Base-by-base conservation (phyloP, 2,113 vertebrate genomes). In the Euleptes europaea region DNA sequence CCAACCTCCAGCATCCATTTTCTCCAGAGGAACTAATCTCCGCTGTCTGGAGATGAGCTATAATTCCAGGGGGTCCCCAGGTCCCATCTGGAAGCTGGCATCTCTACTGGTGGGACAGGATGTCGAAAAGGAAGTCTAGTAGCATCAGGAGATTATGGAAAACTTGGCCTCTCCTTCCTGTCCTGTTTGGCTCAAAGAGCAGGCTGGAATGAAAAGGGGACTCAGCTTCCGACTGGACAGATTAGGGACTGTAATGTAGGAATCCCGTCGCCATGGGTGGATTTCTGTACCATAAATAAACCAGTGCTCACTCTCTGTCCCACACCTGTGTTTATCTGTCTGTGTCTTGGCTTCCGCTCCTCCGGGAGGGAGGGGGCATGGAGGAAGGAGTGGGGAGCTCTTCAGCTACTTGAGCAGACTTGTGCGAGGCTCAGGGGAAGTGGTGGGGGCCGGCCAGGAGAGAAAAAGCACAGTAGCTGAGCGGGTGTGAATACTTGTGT, bases 291-390 rank as follows among this genome's bases (percentile, higher is more conserved):
- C 93, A 94, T 94, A 95, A 95, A 95, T 94, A 94, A 95, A 93
- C 92, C 88, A 91, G 89, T 77, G 2, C 86, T 90, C 88, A 87
- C 87, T 91, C 88, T 83, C 87, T 78, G 76, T 72, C 57, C 76
- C 40, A 87, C 94, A 93, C 93, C 94, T 94, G 93, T 95, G 93
- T 95, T 95, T 95, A 95, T 94, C 94, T 90, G 94, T 94, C 94
- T 95, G 90, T 89, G 91, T 91, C 85, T 21, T 38, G 69, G 92
- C 89, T 95, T 94, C 94, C 93, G 92, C 71, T 83, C 81, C 21
- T 31, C 79, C 85, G 87, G 84, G 81, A 86, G 88, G 71, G 88
- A 84, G 87, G 57, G 57, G 49, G 66, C 31, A 70, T 42, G 40
- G 84, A 65, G 67, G 84, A 63, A 79, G 51, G 51, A 72, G 72